Percentiles rank a stretch among this genome's conserved stretches.
Conservation (phyloP, 2,888 invertebrate species). For the Eristalis arbustorum region DNA sequence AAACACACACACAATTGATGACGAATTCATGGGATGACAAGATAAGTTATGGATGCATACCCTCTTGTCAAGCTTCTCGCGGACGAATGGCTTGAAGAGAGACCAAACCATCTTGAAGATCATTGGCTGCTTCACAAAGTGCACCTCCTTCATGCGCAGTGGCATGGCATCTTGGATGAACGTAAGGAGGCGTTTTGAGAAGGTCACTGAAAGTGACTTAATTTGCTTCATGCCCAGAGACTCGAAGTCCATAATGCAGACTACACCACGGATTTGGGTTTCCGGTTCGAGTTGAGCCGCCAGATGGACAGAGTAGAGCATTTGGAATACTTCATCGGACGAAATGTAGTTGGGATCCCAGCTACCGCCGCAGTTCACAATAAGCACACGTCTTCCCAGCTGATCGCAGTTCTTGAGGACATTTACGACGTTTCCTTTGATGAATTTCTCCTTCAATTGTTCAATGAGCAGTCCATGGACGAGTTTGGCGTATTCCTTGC, state of each 20-base stretch:
- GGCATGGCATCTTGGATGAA: constrained; percentile 95
- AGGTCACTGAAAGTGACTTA: constrained; percentile 85
- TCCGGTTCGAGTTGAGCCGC: constrained; percentile 89
- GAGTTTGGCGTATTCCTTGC: constrained; percentile 85
- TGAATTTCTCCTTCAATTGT: constrained; percentile 85
- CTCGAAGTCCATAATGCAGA: constrained; percentile 92
- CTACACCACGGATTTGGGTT: constrained; percentile 89
- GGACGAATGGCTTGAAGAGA: constrained; percentile 91
- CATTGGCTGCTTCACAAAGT: constrained; percentile 91
- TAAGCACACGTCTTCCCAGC: constrained; percentile 87
- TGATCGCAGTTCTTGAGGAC: constrained; percentile 89
- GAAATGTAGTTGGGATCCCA: constrained; percentile 89
- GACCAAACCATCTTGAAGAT: constrained; percentile 92
- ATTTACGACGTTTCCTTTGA: constrained; percentile 88
- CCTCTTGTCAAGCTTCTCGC: constrained; percentile 88
- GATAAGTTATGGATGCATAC: constrained; percentile 81
- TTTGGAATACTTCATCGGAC: constrained; percentile 88
- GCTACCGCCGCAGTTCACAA: constrained; percentile 87
- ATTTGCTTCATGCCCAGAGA: constrained; percentile 89
- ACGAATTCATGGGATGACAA: background rate
- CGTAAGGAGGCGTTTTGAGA: constrained; percentile 87
- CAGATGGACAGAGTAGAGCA: constrained; percentile 90
- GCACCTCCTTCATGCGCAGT: constrained; percentile 90
- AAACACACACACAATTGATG: background rate
- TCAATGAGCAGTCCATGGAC: constrained; percentile 85